Percentiles rank a stretch among this genome's conserved stretches.
These are phyloP conservation scores for Laothoe populi DNA, from an alignment of 2,888 invertebrate species.

Conservation along the genomic window DNA sequence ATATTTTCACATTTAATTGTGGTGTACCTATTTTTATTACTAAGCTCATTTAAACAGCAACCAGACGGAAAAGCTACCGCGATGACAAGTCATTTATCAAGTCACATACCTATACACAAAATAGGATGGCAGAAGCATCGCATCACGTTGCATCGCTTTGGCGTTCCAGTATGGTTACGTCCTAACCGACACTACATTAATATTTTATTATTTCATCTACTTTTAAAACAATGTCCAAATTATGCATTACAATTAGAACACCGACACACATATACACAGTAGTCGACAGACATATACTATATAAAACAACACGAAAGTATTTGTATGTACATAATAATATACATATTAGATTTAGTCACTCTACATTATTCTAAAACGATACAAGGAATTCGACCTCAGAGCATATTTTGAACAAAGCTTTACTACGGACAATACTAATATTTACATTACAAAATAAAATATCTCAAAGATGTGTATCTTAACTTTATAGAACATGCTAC, in stretches of 20 bases:
- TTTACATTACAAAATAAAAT: conserved; percentile 49
- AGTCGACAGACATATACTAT: conserved; percentile 11
- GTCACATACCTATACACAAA: not conserved
- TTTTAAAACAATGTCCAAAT: conserved; percentile 24
- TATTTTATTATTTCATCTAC: conserved; percentile 17
- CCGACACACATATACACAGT: conserved; percentile 8
- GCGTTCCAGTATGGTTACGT: conserved; percentile 26
- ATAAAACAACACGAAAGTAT: conserved; percentile 15
- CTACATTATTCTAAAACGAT: conserved; percentile 15
- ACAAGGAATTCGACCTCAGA: conserved; percentile 7
- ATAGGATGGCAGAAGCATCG: conserved; percentile 6
- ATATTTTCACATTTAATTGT: conserved; percentile 25
- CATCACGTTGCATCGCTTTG: conserved; percentile 19
- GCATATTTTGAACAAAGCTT: conserved; percentile 39
- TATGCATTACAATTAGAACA: conserved; percentile 7
- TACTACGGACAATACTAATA: conserved; percentile 39
- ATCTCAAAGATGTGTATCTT: conserved; percentile 39
- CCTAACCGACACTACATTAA: conserved; percentile 25
- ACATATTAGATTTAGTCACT: not conserved
- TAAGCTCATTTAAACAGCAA: conserved; percentile 31
- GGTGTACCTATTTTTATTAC: conserved; percentile 28
- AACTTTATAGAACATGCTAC: conserved; percentile 57
- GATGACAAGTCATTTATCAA: conserved; percentile 2
- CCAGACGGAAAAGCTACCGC: conserved; percentile 24
- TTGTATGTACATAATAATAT: not conserved